phyloP scores from a whole-genome alignment of 2,113 vertebrate species.

The Ptilonorhynchus violaceus region DNA sequence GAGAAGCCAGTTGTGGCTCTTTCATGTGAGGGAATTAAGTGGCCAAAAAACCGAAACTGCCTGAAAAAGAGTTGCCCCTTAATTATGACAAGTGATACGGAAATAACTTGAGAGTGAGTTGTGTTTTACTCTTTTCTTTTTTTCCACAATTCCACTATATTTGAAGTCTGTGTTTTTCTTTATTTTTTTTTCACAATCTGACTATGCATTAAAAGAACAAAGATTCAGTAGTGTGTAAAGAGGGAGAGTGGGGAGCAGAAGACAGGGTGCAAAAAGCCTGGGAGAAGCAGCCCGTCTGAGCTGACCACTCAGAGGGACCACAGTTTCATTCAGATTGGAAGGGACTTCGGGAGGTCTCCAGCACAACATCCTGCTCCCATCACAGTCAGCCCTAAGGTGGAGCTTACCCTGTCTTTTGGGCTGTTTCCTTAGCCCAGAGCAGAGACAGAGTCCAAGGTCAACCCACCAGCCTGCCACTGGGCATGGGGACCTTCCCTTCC shows the following conservation, averaged over 20 bases:
- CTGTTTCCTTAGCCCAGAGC: neutral
- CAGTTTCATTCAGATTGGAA: neutral
- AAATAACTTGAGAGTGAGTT: neutral
- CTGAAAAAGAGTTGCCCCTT: neutral
- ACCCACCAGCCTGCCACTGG: neutral
- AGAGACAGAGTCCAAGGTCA: neutral
- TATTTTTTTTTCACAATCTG: neutral
- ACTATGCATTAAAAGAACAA: neutral
- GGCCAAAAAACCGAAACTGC: neutral
- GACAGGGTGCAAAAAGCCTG: neutral
- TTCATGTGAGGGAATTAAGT: neutral
- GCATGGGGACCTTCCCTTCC: neutral
- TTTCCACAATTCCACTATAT: neutral
- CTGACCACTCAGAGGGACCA: neutral
- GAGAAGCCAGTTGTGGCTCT: neutral
- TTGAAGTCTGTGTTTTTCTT: neutral
- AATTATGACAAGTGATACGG: neutral
- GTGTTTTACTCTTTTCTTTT: neutral
- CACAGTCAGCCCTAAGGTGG: neutral
- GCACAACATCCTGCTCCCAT: neutral
- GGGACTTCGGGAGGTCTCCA: neutral
- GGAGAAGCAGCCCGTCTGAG: neutral
- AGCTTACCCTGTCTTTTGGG: neutral
- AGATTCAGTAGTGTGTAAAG: neutral
- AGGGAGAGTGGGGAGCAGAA: neutral